phyloP scores from a whole-genome alignment of 2,888 invertebrate species.

The Beris morrisii region DNA sequence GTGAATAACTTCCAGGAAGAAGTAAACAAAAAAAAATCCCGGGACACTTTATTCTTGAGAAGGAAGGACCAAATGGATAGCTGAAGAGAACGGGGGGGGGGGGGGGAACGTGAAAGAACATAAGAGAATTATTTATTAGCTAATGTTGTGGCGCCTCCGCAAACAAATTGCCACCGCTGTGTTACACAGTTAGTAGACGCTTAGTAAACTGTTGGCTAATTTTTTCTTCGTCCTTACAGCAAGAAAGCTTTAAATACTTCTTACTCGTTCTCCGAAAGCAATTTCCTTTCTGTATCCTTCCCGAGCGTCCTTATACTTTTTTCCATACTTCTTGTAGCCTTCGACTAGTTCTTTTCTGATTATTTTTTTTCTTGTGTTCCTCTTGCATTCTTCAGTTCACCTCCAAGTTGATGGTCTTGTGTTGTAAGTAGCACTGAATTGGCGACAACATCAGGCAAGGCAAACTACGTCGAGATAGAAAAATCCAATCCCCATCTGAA shows the following conservation, averaged over 20 bases:
- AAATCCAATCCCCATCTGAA: neutral
- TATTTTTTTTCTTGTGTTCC: neutral
- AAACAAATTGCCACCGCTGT: constrained; percentile 34
- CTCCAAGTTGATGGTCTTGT: neutral
- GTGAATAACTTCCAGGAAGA: neutral
- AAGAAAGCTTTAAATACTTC: neutral
- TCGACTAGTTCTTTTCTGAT: neutral
- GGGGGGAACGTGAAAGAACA: no score
- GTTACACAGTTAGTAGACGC: neutral
- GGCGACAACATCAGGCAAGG: constrained; percentile 11
- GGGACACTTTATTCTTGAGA: neutral
- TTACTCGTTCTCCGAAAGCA: neutral
- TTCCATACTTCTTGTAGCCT: neutral
- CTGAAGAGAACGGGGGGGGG: no score
- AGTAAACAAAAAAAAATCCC: neutral
- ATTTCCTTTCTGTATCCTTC: neutral
- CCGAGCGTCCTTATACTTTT: neutral
- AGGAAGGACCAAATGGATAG: no score
- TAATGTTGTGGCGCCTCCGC: constrained; percentile 36
- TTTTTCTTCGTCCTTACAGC: neutral
- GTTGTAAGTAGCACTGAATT: constrained; percentile 24
- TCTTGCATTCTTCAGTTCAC: constrained; percentile 15
- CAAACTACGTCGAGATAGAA: neutral
- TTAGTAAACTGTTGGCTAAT: neutral
- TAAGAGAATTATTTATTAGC: constrained; percentile 34